Percentiles rank a stretch among this genome's conserved stretches.
Evolutionary conservation across 2,888 invertebrate genomes (phyloP).

Genomic region (Philaethria dido): DNA sequence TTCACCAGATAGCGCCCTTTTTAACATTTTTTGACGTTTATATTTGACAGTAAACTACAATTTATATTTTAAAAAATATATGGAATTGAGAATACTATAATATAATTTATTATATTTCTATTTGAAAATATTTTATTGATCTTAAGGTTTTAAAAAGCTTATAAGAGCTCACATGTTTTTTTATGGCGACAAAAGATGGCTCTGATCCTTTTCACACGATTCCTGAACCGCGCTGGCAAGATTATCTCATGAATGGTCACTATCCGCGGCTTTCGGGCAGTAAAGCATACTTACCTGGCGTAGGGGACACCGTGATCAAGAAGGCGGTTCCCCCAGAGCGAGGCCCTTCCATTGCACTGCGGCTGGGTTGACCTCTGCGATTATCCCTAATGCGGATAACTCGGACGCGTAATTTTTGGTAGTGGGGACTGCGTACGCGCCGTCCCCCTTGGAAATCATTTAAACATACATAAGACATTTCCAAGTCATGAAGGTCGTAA

Average conservation of each 20-base stretch:
- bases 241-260: conserved; percentile 43
- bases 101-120: too few relatives aligned
- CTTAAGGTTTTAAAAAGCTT: too few relatives aligned
- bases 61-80: too few relatives aligned
- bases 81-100: too few relatives aligned
- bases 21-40: too few relatives aligned
- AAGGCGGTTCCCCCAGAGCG: conserved; percentile 64
- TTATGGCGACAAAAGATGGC: conserved; percentile 43
- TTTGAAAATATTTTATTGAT: too few relatives aligned
- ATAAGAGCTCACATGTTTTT: too few relatives aligned
- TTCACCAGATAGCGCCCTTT: not conserved
- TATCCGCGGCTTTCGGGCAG: fast-evolving
- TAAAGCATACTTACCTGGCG: conserved; percentile 60
- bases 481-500: too few relatives aligned
- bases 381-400: conserved; percentile 62
- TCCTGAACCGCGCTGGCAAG: conserved; percentile 48
- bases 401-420: conserved; percentile 62
- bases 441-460: conserved; percentile 49
- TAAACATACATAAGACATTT: too few relatives aligned
- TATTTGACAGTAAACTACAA: too few relatives aligned
- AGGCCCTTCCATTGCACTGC: conserved; percentile 61
- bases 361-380: conserved; percentile 61
- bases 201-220: not conserved
- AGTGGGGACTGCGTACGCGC: conserved; percentile 64
- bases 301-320: conserved; percentile 61